Percentiles rank a stretch among this genome's conserved stretches.
phyloP scores from a whole-genome alignment of 2,113 vertebrate species.

The Pomatostomus ruficeps region DNA sequence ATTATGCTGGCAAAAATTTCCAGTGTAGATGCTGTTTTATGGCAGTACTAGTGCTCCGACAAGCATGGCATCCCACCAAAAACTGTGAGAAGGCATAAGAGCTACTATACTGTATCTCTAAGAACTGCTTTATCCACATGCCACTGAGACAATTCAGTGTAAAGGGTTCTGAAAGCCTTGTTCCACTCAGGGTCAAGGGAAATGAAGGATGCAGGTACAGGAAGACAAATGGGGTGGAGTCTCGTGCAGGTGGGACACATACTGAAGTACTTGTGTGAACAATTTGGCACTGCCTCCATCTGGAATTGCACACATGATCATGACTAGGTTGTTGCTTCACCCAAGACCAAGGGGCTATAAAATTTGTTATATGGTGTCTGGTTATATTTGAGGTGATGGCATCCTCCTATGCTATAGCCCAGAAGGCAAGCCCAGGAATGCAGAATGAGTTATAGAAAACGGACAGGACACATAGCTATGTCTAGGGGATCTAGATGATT shows the following conservation, averaged over 20 bases:
- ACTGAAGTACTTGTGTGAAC: accelerated
- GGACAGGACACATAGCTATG: background rate
- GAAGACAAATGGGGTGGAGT: background rate
- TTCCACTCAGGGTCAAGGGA: background rate
- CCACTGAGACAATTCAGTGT: background rate
- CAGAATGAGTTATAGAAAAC: background rate
- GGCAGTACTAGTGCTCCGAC: background rate
- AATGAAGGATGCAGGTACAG: background rate
- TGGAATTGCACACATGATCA: background rate
- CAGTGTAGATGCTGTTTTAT: background rate
- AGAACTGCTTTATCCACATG: background rate
- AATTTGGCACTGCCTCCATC: background rate
- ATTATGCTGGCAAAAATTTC: background rate
- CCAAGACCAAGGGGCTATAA: background rate
- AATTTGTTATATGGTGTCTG: background rate
- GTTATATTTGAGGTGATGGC: background rate
- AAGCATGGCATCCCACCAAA: background rate
- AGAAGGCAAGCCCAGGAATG: background rate
- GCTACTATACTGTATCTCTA: background rate
- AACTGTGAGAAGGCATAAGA: background rate
- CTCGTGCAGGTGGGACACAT: background rate
- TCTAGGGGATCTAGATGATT: background rate
- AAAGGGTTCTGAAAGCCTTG: background rate
- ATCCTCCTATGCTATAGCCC: background rate
- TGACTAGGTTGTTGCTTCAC: background rate